Percentiles rank a stretch among this genome's conserved stretches.
These are phyloP conservation scores for Lordiphosa clarofinis DNA, from an alignment of 1,140 invertebrate genomes.

Conservation along the genomic window DNA sequence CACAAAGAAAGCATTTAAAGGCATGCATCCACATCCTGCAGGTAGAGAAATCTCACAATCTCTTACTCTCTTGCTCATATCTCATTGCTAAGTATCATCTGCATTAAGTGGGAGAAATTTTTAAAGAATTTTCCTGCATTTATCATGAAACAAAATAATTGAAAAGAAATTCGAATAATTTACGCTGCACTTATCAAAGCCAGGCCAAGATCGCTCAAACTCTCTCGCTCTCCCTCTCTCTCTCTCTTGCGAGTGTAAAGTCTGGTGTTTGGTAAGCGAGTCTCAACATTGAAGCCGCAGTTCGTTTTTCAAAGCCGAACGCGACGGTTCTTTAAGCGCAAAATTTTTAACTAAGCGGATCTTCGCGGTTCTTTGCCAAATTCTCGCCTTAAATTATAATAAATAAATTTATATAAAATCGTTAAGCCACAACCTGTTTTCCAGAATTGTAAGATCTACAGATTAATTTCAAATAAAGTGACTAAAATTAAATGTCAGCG, in stretches of 20 bases:
- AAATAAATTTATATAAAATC: constrained; percentile 23
- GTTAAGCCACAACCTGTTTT: constrained; percentile 48
- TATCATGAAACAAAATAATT: constrained; percentile 55
- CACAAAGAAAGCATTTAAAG: constrained; percentile 26
- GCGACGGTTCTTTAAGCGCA: constrained; percentile 36
- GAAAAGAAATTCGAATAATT: constrained; percentile 69
- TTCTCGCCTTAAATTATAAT: constrained; percentile 38
- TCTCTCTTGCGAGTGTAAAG: constrained; percentile 6
- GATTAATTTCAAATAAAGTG: constrained; percentile 35
- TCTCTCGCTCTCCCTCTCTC: constrained; percentile 9
- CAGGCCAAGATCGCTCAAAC: constrained; percentile 44
- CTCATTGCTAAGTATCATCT: constrained; percentile 1
- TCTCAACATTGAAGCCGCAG: constrained; percentile 28
- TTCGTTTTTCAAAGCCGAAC: constrained; percentile 41
- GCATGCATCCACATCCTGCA: constrained; percentile 42
- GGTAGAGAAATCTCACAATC: constrained; percentile 29
- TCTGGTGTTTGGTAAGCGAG: constrained; percentile 26
- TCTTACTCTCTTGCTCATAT: not conserved
- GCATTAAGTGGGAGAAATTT: constrained; percentile 51
- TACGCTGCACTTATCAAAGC: constrained; percentile 58
- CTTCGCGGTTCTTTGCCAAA: constrained; percentile 25
- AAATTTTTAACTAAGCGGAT: constrained; percentile 16
- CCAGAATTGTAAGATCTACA: constrained; percentile 54
- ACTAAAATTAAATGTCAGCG: constrained; percentile 62
- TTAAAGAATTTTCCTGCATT: constrained; percentile 40